Base-by-base conservation (phyloP, 2,888 invertebrate genomes). In the Dryobotodes eremita region DNA sequence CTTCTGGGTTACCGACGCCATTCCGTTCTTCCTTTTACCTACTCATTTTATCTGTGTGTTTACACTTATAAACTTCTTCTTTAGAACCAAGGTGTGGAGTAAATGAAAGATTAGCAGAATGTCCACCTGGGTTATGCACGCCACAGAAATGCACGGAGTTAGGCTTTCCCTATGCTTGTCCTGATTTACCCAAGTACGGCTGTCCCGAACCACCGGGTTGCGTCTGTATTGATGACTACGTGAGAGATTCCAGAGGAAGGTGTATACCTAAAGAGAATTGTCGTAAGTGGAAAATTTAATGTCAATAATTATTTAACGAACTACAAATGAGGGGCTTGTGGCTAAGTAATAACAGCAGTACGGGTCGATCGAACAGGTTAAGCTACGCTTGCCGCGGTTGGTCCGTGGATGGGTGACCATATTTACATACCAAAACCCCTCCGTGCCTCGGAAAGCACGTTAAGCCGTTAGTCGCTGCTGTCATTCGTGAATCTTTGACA, bases 21-120 rank as follows among this genome's bases (percentile, higher is more conserved):
- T n/a, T 36, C 20, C 2, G 6, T 20, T n/a, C 68, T 23, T 17
- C 26, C 1, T 46, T n/a, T 36, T 10, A 57, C 57, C 36, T 17
- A n/a, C 23, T 36, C 10, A 69, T 57, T 17, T 36, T 10, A 31
- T 53, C 15, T 7, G n/a, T 36, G 11, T 46, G 13, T 26, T 17
- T 65, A 66, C 23, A 66, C 23, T 31, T 26, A n/a, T 36, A n/a
- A 20, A n/a, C 36, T n/a, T 61, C 11, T 17, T 55, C 55, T 42
- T 48, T 23, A 86, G 85, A 69, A 73, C 79, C 80, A n/a, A 71
- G 5, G 15, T 86, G 85, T 70, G 71, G 77, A 31, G 78, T 15
- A 17, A 68, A 88, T 53, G 86, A 89, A 71, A 83, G 82, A 75
- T 79, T 73, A 6, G 86, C 81, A 23, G 3, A 81, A 26, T 89